phyloP scores from a whole-genome alignment of 2,113 vertebrate species.

The Patagioenas fasciata region DNA sequence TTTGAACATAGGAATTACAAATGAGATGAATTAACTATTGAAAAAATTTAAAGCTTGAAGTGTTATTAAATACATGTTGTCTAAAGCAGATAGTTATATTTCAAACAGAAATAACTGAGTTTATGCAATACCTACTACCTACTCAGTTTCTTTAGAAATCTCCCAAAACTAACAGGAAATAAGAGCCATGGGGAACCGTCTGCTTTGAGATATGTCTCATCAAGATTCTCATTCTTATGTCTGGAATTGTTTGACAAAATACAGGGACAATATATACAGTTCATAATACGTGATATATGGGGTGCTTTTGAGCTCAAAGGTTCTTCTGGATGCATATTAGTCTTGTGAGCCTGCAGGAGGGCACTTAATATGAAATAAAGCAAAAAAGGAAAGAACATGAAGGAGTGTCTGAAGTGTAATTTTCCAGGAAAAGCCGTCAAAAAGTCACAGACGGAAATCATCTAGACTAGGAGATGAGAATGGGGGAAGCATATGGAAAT shows the following conservation, averaged over 20 bases:
- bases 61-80: not conserved
- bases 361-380: not conserved
- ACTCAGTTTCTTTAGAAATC: not conserved
- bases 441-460: not conserved
- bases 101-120: not conserved
- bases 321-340: not conserved
- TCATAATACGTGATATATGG: not conserved
- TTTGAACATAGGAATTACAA: not conserved
- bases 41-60: not conserved
- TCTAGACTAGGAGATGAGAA: not conserved
- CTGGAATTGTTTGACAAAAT: conserved; percentile 21
- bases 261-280: not conserved
- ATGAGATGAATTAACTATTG: not conserved
- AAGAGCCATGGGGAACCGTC: not conserved
- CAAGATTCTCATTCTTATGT: not conserved
- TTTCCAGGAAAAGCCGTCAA: not conserved
- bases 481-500: not conserved
- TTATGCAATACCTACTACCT: not conserved
- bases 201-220: not conserved
- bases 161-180: conserved; percentile 9
- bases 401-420: not conserved
- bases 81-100: not conserved
- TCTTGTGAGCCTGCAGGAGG: not conserved
- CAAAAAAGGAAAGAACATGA: not conserved
- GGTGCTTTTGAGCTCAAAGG: not conserved